Evolutionary conservation across 2,113 vertebrate genomes (phyloP), one percentile per base, ranked within the genome.

Genomic region (Gallinago paraguaiae): DNA sequence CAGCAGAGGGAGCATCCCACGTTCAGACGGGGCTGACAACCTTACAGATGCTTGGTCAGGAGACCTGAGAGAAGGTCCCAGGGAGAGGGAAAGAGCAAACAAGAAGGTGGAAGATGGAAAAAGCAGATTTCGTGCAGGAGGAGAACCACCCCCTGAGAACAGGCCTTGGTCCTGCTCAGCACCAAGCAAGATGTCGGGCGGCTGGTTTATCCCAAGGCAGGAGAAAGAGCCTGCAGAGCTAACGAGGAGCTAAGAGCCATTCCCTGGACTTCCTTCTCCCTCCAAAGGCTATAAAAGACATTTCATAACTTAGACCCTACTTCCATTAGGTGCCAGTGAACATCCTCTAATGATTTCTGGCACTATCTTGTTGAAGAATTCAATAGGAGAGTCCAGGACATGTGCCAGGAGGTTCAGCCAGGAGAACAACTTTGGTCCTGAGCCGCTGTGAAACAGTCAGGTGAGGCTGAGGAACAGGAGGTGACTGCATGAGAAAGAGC

Each of bases 21-120:
- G 0, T 33, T 46, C 82, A 82, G 53, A 51, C 0, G 3, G n/a
- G n/a, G 30, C 45, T 61, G 64, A 33, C 68, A 60, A 10, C 57
- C 50, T 60, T 8, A 67, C 19, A 45, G 69, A 37, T 0, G 2
- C 57, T 82, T 1, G 1, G 28, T 65, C 46, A 31, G 0, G 1
- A 50, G 59, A 54, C 23, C 68, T 46, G 31, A 0, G 2, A 86
- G 54, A 65, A 93, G 27, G 25, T 63, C n/a, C 15, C 27, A 50
- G 20, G 35, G 61, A 86, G 15, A 23, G 2, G 25, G 37, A 56
- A 57, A 30, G 31, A 61, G 54, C 16, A 45, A 17, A 23, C 63
- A 65, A 65, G 41, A 45, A 39, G 37, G 39, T 19, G 11, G 60
- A 63, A 48, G 69, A 13, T 39, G 53, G 67, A 35, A 76, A 61